Evolutionary conservation across 2,797 vertebrate species (phyloP).

Genomic region (Diceros bicornis): DNA sequence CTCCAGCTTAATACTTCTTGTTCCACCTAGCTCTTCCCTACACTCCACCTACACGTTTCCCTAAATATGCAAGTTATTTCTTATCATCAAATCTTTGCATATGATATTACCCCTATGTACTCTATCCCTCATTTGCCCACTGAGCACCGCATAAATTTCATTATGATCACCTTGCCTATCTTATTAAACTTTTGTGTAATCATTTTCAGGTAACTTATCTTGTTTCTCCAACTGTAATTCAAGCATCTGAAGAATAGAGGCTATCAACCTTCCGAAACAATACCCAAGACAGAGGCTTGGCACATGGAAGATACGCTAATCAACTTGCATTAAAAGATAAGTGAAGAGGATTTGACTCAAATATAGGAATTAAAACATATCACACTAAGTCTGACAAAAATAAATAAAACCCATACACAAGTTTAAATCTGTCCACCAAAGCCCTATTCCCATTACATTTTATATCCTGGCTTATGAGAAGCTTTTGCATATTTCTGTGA

Average conservation of each 20-base stretch:
- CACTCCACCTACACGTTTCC: background rate
- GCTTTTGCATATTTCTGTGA: background rate
- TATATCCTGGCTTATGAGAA: background rate
- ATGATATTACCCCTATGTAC: background rate
- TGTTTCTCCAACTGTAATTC: background rate
- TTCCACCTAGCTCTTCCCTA: background rate
- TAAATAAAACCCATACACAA: background rate
- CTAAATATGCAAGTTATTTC: conserved; percentile 8
- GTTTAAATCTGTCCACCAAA: background rate
- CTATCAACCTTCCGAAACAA: background rate
- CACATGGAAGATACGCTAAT: background rate
- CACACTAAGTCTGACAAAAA: background rate
- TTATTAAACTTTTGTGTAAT: background rate
- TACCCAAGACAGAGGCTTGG: background rate
- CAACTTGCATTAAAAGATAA: conserved; percentile 20
- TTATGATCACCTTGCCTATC: background rate
- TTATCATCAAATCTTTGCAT: background rate
- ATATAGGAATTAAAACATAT: background rate
- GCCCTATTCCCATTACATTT: conserved; percentile 10
- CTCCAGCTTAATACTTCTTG: too few relatives aligned
- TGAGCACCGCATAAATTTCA: background rate
- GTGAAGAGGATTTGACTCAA: background rate
- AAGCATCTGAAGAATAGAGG: background rate
- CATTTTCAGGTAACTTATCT: background rate
- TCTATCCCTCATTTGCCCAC: background rate